Evolutionary conservation across 1,140 invertebrate species (phyloP).

Genomic region (Cydia splendana): DNA sequence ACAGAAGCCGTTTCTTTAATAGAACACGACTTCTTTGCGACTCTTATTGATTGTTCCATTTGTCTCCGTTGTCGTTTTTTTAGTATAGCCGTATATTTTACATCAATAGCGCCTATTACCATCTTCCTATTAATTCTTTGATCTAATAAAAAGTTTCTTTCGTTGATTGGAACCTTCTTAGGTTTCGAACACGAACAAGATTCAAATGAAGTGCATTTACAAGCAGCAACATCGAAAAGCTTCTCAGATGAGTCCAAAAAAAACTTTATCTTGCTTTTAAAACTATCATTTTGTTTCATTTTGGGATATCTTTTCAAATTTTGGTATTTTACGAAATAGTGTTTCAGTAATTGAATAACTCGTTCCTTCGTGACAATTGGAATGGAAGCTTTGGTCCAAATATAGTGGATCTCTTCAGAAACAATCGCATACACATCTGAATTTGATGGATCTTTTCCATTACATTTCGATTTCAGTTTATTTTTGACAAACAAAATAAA

Average conservation of each 20-base stretch:
- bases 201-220: slow-evolving; percentile 5
- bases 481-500: neutral
- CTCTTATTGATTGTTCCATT: neutral
- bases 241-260: neutral
- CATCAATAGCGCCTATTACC: slow-evolving; percentile 23
- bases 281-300: neutral
- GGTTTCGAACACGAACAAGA: neutral
- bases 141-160: slow-evolving; percentile 1
- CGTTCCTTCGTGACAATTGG: neutral
- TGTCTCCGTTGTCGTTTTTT: neutral
- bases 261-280: neutral
- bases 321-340: slow-evolving; percentile 2
- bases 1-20: neutral
- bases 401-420: neutral
- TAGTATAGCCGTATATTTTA: neutral
- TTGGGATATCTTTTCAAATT: slow-evolving; percentile 20
- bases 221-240: slow-evolving; percentile 13
- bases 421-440: slow-evolving; percentile 7
- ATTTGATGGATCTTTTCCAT: slow-evolving; percentile 17
- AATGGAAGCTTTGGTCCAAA: slow-evolving; percentile 28
- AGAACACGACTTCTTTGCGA: neutral
- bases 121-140: slow-evolving; percentile 24
- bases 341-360: slow-evolving; percentile 7
- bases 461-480: neutral
- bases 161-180: neutral